Evolutionary conservation across 2,797 vertebrate species (phyloP).

Genomic region (Champsocephalus gunnari): DNA sequence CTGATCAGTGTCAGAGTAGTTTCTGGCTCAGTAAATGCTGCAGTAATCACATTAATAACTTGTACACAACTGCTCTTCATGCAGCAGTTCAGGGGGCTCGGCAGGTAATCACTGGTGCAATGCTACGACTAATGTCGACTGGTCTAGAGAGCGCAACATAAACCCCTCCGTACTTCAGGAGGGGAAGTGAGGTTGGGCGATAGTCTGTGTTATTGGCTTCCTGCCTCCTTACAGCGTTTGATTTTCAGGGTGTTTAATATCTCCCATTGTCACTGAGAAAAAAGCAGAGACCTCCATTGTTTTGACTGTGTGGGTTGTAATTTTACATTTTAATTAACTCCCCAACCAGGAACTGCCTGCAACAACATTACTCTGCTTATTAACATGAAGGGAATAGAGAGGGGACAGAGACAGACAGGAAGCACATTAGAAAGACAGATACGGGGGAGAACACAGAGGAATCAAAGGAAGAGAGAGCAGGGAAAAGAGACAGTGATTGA

Average conservation of each 20-base stretch:
- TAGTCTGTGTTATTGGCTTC: constrained; percentile 51
- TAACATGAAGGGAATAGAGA: constrained; percentile 73
- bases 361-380: constrained; percentile 78
- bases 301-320: constrained; percentile 85
- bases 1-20: constrained; percentile 52
- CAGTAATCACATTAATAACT: constrained; percentile 57
- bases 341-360: constrained; percentile 79
- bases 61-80: constrained; percentile 43
- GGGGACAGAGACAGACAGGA: constrained; percentile 25
- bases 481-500: constrained; percentile 69
- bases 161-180: constrained; percentile 46
- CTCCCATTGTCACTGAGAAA: constrained; percentile 72
- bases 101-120: constrained; percentile 62
- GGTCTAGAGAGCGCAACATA: constrained; percentile 52
- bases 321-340: constrained; percentile 88
- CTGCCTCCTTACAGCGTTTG: constrained; percentile 67
- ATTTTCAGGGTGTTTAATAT: constrained; percentile 84
- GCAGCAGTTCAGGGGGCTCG: constrained; percentile 50
- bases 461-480: constrained; percentile 60
- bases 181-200: constrained; percentile 26
- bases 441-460: constrained; percentile 36
- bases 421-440: constrained; percentile 50
- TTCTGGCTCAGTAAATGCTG: constrained; percentile 48
- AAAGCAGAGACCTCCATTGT: constrained; percentile 79
- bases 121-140: constrained; percentile 59